Percentiles rank a stretch among this genome's conserved stretches.
Conservation (phyloP, 2,888 invertebrate species). For the Dione vanillae region DNA sequence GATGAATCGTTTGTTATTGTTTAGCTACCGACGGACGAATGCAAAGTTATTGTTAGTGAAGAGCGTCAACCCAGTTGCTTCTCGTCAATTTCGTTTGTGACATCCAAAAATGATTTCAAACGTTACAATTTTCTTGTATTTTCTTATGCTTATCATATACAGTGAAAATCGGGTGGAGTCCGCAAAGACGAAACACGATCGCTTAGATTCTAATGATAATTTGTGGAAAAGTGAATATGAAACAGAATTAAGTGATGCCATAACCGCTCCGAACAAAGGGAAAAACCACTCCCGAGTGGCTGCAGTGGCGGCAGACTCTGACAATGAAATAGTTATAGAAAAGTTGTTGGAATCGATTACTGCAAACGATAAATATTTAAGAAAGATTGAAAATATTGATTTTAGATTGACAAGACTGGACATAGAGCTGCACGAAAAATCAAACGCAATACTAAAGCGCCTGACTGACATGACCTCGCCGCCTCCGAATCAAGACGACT, state of each 20-base stretch:
- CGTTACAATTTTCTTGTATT: slow-evolving; percentile 49
- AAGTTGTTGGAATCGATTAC: slow-evolving; percentile 74
- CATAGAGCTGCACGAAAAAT: slow-evolving; percentile 77
- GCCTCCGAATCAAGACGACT: slow-evolving; percentile 49
- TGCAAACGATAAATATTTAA: slow-evolving; percentile 75
- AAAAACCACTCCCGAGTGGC: slow-evolving; percentile 63
- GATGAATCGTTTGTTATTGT: slow-evolving; percentile 60
- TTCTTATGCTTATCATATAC: slow-evolving; percentile 53
- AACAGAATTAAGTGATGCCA: slow-evolving; percentile 70
- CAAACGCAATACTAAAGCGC: slow-evolving; percentile 68
- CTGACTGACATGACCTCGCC: slow-evolving; percentile 60
- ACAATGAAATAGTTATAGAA: slow-evolving; percentile 72
- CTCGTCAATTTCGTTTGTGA: slow-evolving; percentile 51
- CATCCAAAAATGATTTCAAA: slow-evolving; percentile 62
- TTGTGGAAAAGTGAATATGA: slow-evolving; percentile 79
- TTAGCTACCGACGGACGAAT: slow-evolving; percentile 53
- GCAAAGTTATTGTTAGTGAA: slow-evolving; percentile 57
- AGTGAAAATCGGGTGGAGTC: slow-evolving; percentile 56
- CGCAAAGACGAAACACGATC: slow-evolving; percentile 57
- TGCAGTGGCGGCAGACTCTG: slow-evolving; percentile 54
- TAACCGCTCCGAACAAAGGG: slow-evolving; percentile 59
- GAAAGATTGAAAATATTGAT: slow-evolving; percentile 77
- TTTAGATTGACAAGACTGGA: slow-evolving; percentile 74
- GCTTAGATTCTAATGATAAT: slow-evolving; percentile 56
- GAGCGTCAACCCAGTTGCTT: slow-evolving; percentile 56